These are phyloP conservation scores for Aricia artaxerxes DNA, from an alignment of 2,888 invertebrate species.

Conservation along the genomic window DNA sequence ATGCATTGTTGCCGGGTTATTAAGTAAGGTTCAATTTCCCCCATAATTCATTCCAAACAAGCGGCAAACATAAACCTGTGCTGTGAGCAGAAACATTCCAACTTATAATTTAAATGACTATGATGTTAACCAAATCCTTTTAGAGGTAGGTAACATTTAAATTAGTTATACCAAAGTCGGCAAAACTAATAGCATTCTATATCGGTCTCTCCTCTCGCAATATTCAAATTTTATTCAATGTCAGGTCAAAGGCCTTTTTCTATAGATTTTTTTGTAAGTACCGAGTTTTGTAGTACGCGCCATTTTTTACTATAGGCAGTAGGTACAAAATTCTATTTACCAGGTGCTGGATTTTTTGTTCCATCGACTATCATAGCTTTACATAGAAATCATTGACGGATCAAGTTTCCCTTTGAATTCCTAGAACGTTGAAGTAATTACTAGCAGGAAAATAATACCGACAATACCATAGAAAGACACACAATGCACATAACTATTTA, in stretches of 20 bases:
- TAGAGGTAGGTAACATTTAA: background rate
- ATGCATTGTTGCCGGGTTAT: background rate
- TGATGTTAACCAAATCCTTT: constrained; percentile 1
- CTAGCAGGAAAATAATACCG: background rate
- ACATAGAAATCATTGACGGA: background rate
- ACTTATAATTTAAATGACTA: background rate
- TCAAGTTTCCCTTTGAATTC: background rate
- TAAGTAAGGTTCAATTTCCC: background rate
- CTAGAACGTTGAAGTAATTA: background rate
- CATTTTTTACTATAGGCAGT: background rate
- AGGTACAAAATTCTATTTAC: background rate
- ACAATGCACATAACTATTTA: constrained; percentile 12
- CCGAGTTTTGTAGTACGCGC: background rate
- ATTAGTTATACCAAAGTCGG: constrained; percentile 23
- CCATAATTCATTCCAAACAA: background rate
- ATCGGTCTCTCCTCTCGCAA: constrained; percentile 6
- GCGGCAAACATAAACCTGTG: background rate
- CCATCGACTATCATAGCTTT: background rate
- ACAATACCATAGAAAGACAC: background rate
- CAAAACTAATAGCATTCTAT: background rate
- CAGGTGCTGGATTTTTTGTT: background rate
- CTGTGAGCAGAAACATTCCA: background rate
- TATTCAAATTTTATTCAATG: constrained; percentile 29
- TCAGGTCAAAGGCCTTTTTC: constrained; percentile 29
- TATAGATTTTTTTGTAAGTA: background rate